Percentiles rank a stretch among this genome's conserved stretches.
These are phyloP conservation scores for Phalera bucephala DNA, from an alignment of 2,888 invertebrate species.

Conservation along the genomic window DNA sequence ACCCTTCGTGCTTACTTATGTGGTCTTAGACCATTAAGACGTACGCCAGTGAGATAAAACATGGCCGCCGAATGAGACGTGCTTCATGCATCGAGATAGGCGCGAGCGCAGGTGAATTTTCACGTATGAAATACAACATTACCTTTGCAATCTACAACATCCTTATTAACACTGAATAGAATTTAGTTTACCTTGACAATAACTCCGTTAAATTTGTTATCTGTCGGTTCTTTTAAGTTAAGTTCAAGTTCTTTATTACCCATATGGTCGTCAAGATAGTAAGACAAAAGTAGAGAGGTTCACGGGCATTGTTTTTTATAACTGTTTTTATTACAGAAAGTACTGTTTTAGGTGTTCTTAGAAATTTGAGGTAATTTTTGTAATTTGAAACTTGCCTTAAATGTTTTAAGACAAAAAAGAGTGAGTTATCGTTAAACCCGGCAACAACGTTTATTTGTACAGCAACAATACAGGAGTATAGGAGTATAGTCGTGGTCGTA, in stretches of 20 bases:
- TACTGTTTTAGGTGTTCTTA: constrained; percentile 22
- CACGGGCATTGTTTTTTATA: constrained; percentile 45
- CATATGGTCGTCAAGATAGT: constrained; percentile 67
- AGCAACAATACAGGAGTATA: too few species aligned
- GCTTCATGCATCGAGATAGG: constrained; percentile 74
- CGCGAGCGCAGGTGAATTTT: constrained; percentile 61
- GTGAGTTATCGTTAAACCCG: background rate
- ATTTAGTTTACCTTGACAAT: constrained; percentile 23
- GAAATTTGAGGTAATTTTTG: constrained; percentile 9
- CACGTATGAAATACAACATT: constrained; percentile 50
- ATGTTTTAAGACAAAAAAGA: background rate
- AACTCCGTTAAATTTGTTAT: constrained; percentile 6
- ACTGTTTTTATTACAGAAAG: constrained; percentile 46
- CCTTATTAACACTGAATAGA: constrained; percentile 28
- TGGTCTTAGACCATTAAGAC: constrained; percentile 70
- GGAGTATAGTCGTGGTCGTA: too few species aligned
- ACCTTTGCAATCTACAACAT: constrained; percentile 16
- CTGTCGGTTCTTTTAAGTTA: constrained; percentile 37
- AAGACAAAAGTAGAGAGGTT: constrained; percentile 49
- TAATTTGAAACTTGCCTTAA: background rate
- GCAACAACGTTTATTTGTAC: background rate
- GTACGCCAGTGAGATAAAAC: constrained; percentile 59
- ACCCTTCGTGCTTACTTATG: constrained; percentile 59
- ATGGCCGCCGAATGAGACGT: constrained; percentile 64
- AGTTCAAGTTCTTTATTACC: constrained; percentile 65